Conservation (phyloP, 2,797 vertebrate species). For the Melanitta fusca region DNA sequence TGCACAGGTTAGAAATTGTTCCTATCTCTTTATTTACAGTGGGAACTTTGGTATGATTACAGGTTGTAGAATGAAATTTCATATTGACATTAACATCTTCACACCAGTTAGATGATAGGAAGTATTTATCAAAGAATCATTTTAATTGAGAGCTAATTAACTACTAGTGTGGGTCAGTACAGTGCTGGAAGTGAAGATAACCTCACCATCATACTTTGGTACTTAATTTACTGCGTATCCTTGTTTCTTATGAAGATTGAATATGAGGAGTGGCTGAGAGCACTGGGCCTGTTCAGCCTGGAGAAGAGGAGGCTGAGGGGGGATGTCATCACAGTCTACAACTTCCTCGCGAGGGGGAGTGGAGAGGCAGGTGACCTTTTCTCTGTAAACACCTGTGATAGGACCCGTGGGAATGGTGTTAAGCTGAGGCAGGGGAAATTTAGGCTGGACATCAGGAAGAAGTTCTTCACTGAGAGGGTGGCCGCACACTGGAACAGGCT, state of each 20-base stretch:
- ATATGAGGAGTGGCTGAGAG: neutral
- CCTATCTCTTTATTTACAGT: neutral
- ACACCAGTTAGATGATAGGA: neutral
- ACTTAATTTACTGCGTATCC: neutral
- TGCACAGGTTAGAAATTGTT: neutral
- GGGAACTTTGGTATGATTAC: neutral
- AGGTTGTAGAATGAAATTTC: neutral
- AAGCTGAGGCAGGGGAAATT: too few relatives aligned
- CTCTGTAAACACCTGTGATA: too few relatives aligned
- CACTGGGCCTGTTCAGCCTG: too few relatives aligned
- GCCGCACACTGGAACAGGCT: too few relatives aligned
- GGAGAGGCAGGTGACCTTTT: too few relatives aligned
- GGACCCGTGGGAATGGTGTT: too few relatives aligned
- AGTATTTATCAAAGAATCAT: neutral
- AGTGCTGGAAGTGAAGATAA: constrained; percentile 2
- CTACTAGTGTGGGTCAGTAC: neutral
- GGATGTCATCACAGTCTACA: too few relatives aligned
- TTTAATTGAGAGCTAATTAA: neutral
- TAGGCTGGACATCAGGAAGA: too few relatives aligned
- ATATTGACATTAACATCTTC: neutral
- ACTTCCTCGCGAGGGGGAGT: too few relatives aligned
- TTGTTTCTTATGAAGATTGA: neutral
- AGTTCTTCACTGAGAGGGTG: too few relatives aligned
- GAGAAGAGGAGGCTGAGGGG: too few relatives aligned
- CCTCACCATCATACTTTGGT: neutral